A percentile compares a stretch with the other conserved stretches of the same genome.
These are phyloP conservation scores for Chrysocyon brachyurus DNA, from an alignment of 2,797 vertebrate species.

Conservation along the genomic window DNA sequence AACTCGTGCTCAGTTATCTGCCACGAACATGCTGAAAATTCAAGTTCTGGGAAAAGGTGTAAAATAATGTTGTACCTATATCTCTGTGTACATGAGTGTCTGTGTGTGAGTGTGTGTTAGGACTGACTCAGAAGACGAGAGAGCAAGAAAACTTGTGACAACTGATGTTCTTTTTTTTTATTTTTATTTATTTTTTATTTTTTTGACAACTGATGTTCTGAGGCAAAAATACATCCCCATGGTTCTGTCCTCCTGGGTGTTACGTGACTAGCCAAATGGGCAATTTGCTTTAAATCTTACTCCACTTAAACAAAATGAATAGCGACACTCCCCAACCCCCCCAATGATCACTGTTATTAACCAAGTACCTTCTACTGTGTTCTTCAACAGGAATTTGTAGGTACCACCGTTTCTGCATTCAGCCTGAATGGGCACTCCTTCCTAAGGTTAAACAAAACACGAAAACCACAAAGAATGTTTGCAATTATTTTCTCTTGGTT, in stretches of 20 bases:
- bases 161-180: not conserved
- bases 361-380: not conserved
- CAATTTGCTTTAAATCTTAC: not conserved
- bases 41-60: conserved; percentile 3
- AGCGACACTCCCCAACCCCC: not conserved
- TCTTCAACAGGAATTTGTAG: not conserved
- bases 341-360: not conserved
- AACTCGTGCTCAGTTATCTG: not conserved
- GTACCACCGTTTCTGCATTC: not conserved
- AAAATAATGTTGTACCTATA: not conserved
- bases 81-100: not conserved
- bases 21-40: not conserved
- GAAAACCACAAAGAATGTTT: conserved; percentile 81
- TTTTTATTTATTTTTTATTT: too few relatives aligned
- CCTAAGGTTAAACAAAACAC: conserved; percentile 71
- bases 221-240: not conserved
- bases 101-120: not conserved
- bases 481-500: conserved; percentile 68
- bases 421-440: not conserved
- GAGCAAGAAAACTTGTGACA: not conserved
- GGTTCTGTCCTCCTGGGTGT: not conserved
- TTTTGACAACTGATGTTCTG: conserved; percentile 13
- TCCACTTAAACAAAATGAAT: not conserved
- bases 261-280: not conserved
- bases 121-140: not conserved